Evolutionary conservation across 2,113 vertebrate genomes (phyloP).

Genomic region (Pseudopipra pipra): DNA sequence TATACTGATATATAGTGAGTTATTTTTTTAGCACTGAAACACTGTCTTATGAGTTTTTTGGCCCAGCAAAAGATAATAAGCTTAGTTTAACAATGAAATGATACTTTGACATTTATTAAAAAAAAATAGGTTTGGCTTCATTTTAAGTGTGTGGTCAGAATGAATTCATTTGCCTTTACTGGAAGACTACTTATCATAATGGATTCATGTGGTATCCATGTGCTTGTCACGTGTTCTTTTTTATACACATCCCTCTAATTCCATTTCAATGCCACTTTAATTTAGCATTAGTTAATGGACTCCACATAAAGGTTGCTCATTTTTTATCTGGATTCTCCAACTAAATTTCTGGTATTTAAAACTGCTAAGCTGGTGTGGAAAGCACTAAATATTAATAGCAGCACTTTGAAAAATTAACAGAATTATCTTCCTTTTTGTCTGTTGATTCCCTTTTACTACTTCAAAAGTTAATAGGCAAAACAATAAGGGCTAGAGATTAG

Average conservation of each 20-base stretch:
- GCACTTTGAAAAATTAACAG: constrained; percentile 28
- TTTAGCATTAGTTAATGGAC: constrained; percentile 73
- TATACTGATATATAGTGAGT: neutral
- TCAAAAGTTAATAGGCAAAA: constrained; percentile 6
- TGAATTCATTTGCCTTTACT: constrained; percentile 74
- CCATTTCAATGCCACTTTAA: constrained; percentile 71
- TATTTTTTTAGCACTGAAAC: neutral
- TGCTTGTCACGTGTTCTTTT: constrained; percentile 66
- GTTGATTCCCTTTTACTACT: constrained; percentile 23
- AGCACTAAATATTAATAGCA: constrained; percentile 30
- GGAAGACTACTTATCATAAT: constrained; percentile 74
- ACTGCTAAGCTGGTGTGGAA: neutral
- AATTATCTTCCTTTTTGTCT: constrained; percentile 29
- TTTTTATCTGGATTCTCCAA: constrained; percentile 49
- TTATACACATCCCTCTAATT: constrained; percentile 64
- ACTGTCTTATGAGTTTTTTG: neutral
- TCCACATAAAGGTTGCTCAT: constrained; percentile 58
- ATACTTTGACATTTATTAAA: constrained; percentile 57
- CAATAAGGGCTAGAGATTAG: neutral
- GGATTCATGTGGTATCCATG: constrained; percentile 68
- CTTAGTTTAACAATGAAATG: neutral
- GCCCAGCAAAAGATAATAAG: neutral
- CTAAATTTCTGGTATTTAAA: constrained; percentile 58
- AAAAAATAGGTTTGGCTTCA: constrained; percentile 47
- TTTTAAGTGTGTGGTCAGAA: constrained; percentile 64